Percentiles rank a stretch among this genome's conserved stretches.
Conservation (phyloP, 1,140 invertebrate species). For the Drosophila nigromelanica region DNA sequence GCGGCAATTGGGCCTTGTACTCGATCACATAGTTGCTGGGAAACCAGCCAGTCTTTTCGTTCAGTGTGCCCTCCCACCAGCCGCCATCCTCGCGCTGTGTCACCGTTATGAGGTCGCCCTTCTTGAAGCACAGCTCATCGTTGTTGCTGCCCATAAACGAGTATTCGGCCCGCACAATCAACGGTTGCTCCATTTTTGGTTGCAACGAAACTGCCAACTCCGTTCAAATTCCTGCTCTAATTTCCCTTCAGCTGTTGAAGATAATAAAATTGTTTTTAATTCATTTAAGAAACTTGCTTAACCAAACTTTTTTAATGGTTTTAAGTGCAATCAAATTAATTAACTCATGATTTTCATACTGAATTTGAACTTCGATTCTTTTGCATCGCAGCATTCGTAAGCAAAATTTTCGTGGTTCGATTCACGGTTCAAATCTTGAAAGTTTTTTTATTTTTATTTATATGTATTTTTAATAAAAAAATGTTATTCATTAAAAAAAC, state of each 20-base stretch:
- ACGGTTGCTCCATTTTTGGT: conserved; percentile 85
- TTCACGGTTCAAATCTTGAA: no score
- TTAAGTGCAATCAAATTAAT: no score
- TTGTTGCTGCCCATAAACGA: conserved; percentile 98
- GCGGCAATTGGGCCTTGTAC: conserved; percentile 88
- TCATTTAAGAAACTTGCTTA: no score
- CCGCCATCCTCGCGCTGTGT: conserved; percentile 96
- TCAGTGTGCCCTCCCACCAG: conserved; percentile 98
- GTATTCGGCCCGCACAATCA: conserved; percentile 94
- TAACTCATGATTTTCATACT: no score
- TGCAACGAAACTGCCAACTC: neutral
- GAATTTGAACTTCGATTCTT: no score
- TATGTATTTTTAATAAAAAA: no score
- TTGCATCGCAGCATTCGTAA: no score
- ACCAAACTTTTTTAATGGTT: no score
- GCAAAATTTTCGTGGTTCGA: no score
- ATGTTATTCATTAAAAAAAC: no score
- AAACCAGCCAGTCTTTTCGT: conserved; percentile 98
- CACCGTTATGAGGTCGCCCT: conserved; percentile 98
- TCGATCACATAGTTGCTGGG: conserved; percentile 98
- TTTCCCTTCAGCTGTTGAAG: conserved; percentile 14
- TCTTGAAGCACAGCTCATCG: conserved; percentile 98
- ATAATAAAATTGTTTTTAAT: neutral
- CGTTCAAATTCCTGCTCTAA: conserved; percentile 15
- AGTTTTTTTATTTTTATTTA: no score